A percentile compares a stretch with the other conserved stretches of the same genome.
Evolutionary conservation across 2,888 invertebrate genomes (phyloP).

Genomic region (Cerastis rubricosa): DNA sequence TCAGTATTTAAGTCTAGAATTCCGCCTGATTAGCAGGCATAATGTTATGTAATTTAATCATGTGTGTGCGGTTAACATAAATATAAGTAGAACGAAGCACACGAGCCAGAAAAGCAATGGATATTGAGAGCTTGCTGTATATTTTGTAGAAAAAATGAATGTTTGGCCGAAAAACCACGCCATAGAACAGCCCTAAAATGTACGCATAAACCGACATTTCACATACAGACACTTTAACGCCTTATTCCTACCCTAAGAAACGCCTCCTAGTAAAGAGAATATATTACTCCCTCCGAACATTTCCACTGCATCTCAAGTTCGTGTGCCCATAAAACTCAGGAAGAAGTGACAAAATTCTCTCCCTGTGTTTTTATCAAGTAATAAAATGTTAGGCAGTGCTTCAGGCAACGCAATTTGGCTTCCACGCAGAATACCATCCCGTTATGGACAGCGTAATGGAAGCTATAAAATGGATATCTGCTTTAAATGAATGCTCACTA

Average conservation of each 20-base stretch:
- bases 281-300: conserved; percentile 59
- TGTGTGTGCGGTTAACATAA: too few relatives aligned
- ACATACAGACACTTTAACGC: conserved; percentile 44
- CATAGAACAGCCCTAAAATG: conserved; percentile 6
- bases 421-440: conserved; percentile 75
- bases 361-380: conserved; percentile 81
- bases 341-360: conserved; percentile 74
- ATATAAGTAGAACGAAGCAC: too few relatives aligned
- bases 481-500: conserved; percentile 68
- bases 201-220: conserved; percentile 30
- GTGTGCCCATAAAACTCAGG: conserved; percentile 71
- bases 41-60: too few relatives aligned
- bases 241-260: conserved; percentile 41
- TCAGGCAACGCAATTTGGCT: conserved; percentile 76
- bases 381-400: conserved; percentile 79
- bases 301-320: conserved; percentile 69
- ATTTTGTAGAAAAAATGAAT: neutral
- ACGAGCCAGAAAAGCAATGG: neutral
- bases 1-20: too few relatives aligned
- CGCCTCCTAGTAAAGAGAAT: conserved; percentile 43
- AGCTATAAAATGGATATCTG: conserved; percentile 70
- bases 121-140: neutral
- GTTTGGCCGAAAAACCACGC: neutral
- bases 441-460: conserved; percentile 70
- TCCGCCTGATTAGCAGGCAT: too few relatives aligned